A percentile compares a stretch with the other conserved stretches of the same genome.
Evolutionary conservation across 2,888 invertebrate species (phyloP).

Genomic region (Digitonthophagus gazella): DNA sequence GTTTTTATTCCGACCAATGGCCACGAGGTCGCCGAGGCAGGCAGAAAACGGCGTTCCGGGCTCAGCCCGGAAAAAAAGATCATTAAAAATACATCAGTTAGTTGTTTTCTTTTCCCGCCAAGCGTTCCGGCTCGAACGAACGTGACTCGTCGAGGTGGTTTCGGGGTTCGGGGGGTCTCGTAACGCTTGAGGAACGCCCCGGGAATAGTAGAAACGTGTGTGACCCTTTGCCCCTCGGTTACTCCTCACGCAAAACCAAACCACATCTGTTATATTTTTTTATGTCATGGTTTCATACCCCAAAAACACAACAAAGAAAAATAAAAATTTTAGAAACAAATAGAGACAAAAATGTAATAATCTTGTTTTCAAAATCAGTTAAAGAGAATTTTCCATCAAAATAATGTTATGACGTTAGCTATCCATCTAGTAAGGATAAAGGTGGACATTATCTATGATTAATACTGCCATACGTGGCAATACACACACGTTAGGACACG

Average conservation of each 20-base stretch:
- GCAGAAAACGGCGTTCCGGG: not conserved
- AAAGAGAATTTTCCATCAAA: not conserved
- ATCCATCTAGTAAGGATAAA: not conserved
- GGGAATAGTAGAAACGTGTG: slow-evolving; percentile 11
- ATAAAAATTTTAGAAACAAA: no score
- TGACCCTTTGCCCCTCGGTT: not conserved
- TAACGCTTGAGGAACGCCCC: slow-evolving; percentile 1
- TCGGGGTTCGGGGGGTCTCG: not conserved
- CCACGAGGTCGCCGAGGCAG: slow-evolving; percentile 27
- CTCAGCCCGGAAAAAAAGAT: slow-evolving; percentile 9
- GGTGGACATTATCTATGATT: not conserved
- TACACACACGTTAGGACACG: not conserved
- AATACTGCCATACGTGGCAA: not conserved
- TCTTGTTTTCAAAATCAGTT: not conserved
- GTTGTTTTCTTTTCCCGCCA: slow-evolving; percentile 4
- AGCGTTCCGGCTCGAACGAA: not conserved
- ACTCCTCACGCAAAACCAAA: not conserved
- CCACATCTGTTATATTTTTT: not conserved
- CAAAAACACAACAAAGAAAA: no score
- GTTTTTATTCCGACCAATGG: slow-evolving; percentile 37
- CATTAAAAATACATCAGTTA: slow-evolving; percentile 16
- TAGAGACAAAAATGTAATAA: no score
- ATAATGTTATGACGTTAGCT: not conserved
- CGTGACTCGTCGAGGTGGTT: not conserved
- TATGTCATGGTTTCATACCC: not conserved